Evolutionary conservation across 2,888 invertebrate genomes (phyloP), one percentile per base, ranked within the genome.

Genomic region (Strigamia transsilvanica): DNA sequence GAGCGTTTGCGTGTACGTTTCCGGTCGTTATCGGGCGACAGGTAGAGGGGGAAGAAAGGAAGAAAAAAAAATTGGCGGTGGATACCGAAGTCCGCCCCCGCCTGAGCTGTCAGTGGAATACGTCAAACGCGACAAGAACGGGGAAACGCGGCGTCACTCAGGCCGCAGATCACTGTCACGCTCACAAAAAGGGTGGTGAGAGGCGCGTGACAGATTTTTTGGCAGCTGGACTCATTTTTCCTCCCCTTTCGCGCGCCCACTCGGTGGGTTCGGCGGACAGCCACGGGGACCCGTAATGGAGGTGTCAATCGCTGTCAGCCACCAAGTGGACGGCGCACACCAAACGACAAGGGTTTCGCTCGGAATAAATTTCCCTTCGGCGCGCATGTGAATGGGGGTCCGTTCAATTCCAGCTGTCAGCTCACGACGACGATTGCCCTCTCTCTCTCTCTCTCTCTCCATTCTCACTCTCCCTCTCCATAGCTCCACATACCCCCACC

Each of bases 101-200:
- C 61, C 18, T 46, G 2, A 10, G 46, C 46, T 61, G 61, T 61
- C 61, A 61, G 61, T 61, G 61, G 21, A 21, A 61, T 12, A 12
- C 61, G 61, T 61, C 61, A 61, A 61, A 18, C 18, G 61, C 61
- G 61, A 61, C 61, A 61, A 12, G 61, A 61, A 18, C 61, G 61
- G 15, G 61, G 61, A 61, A 61, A 61, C 61, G 61, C 13, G 34
- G 42, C 80, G 80, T 80, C 80, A 80, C 38, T 80, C 80, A 34
- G n/a, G 46, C 38, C 34, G n/a, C 80, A 42, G 80, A 80, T 80
- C 80, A 80, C 80, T 80, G 80, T 80, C 80, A 80, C 34, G 80
- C 41, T 42, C 80, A 80, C 80, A 80, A 80, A 80, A 80, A 80
- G 80, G 38, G 80, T 80, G n/a, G 80, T 41, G 38, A 34, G 80